Percentiles rank a stretch among this genome's conserved stretches.
Conservation (phyloP, 2,113 vertebrate species). For the Macrotis lagotis region DNA sequence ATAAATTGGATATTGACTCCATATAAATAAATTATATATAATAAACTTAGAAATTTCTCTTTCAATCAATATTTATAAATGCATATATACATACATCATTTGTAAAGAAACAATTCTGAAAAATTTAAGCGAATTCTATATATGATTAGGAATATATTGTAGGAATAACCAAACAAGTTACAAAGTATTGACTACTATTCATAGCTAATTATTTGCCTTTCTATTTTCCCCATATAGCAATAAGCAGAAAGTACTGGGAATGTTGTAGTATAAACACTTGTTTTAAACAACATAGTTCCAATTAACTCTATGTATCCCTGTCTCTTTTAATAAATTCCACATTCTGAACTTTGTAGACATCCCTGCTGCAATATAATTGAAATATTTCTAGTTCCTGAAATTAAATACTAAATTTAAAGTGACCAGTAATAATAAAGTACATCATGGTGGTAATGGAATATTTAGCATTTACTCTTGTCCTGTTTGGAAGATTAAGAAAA, state of each 20-base stretch:
- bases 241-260: not conserved
- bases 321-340: not conserved
- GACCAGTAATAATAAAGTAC: not conserved
- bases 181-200: not conserved
- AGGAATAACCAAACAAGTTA: not conserved
- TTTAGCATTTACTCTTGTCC: not conserved
- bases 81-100: not conserved
- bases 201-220: not conserved
- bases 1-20: not conserved
- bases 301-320: not conserved
- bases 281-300: not conserved
- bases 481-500: not conserved
- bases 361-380: not conserved
- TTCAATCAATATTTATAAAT: too few species aligned
- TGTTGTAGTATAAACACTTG: not conserved
- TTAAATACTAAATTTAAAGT: not conserved
- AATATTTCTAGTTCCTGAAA: not conserved
- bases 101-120: not conserved
- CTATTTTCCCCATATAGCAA: not conserved
- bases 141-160: not conserved
- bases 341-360: not conserved
- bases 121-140: not conserved
- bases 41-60: too few species aligned
- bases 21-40: not conserved
- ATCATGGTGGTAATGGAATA: not conserved